Evolutionary conservation across 2,888 invertebrate genomes (phyloP).

Genomic region (Lypha dubia): DNA sequence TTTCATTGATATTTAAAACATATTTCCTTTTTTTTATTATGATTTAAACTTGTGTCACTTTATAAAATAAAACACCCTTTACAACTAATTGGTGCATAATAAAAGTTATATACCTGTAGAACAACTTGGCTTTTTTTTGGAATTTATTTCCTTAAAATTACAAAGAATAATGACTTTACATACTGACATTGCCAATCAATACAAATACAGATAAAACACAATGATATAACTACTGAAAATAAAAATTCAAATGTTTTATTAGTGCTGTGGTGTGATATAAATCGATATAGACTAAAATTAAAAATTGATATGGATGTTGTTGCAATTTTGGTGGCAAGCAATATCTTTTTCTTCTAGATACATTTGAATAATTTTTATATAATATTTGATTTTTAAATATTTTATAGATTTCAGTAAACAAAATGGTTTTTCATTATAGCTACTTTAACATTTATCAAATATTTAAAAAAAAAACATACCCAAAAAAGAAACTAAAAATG

Average conservation of each 20-base stretch:
- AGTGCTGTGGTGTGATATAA: background rate
- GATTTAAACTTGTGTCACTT: no score
- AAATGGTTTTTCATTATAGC: background rate
- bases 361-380: background rate
- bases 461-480: no score
- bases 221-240: slow-evolving; percentile 17
- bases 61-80: no score
- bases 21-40: no score
- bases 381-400: background rate
- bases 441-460: no score
- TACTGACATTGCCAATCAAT: slow-evolving; percentile 5
- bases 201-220: slow-evolving; percentile 25
- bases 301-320: slow-evolving; percentile 24
- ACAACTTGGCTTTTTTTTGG: background rate
- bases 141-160: slow-evolving; percentile 34
- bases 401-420: background rate
- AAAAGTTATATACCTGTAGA: no score
- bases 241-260: background rate
- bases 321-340: slow-evolving; percentile 4
- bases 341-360: background rate
- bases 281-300: slow-evolving; percentile 22
- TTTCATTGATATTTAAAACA: no score
- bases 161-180: slow-evolving; percentile 7
- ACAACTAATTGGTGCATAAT: no score
- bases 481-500: no score